phyloP scores from a whole-genome alignment of 2,888 invertebrate genomes.

The Aspidapion aeneum region DNA sequence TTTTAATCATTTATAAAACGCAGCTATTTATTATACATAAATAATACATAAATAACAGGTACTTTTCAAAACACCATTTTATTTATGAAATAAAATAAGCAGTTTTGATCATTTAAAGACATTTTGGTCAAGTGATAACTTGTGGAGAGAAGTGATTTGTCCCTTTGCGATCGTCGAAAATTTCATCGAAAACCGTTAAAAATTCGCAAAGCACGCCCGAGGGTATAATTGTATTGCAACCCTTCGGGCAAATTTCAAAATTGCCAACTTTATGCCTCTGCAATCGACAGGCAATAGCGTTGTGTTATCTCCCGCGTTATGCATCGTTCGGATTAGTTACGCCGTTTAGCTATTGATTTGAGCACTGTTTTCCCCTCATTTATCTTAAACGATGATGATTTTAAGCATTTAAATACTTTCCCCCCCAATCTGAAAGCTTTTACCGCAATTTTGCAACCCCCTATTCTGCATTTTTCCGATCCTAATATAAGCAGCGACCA shows the following conservation, averaged over 20 bases:
- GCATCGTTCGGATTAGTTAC: constrained; percentile 37
- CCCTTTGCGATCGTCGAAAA: neutral
- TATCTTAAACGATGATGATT: constrained; percentile 12
- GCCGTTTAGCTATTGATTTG: constrained; percentile 39
- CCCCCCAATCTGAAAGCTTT: neutral
- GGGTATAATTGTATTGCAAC: neutral
- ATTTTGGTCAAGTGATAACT: too few relatives aligned
- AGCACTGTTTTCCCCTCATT: constrained; percentile 19
- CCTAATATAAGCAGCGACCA: too few relatives aligned
- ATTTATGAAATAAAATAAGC: too few relatives aligned
- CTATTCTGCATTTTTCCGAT: too few relatives aligned
- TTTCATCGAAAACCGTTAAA: neutral
- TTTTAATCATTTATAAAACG: too few relatives aligned
- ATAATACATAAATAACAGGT: too few relatives aligned
- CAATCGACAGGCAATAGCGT: constrained; percentile 14
- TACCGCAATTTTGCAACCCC: neutral
- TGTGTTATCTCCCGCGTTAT: constrained; percentile 36
- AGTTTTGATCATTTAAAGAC: too few relatives aligned
- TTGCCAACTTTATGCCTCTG: neutral
- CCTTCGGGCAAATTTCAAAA: neutral
- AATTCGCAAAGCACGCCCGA: neutral
- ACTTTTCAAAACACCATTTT: too few relatives aligned
- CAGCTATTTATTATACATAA: too few relatives aligned
- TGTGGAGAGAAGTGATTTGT: neutral
- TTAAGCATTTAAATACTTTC: neutral